Percentiles rank a stretch among this genome's conserved stretches.
These are phyloP conservation scores for Nasonia vitripennis DNA, from an alignment of 1,140 invertebrate species.

Conservation along the genomic window DNA sequence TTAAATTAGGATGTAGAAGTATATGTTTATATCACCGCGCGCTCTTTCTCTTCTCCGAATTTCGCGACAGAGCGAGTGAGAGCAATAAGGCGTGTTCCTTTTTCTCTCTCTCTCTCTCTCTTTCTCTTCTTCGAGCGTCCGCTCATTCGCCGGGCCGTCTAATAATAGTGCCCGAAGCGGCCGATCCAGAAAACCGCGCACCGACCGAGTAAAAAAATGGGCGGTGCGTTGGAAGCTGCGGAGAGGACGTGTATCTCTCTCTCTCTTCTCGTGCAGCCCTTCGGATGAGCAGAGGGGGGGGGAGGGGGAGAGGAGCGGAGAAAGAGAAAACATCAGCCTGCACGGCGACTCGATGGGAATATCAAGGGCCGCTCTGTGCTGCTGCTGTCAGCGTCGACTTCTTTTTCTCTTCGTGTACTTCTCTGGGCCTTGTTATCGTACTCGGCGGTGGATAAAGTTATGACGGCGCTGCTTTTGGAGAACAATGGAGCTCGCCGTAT, in stretches of 20 bases:
- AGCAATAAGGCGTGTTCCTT: neutral
- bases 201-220: slow-evolving; percentile 41
- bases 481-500: neutral
- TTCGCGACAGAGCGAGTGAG: neutral
- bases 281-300: neutral
- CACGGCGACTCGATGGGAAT: slow-evolving; percentile 67
- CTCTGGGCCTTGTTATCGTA: slow-evolving; percentile 41
- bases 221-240: slow-evolving; percentile 41
- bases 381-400: slow-evolving; percentile 53
- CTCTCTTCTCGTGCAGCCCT: neutral
- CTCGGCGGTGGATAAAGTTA: slow-evolving; percentile 26
- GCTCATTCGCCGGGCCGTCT: neutral
- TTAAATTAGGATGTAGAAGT: slow-evolving; percentile 20
- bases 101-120: neutral
- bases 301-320: neutral
- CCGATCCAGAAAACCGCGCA: slow-evolving; percentile 2
- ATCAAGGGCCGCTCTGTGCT: slow-evolving; percentile 57
- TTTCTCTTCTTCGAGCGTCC: neutral
- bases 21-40: neutral
- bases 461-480: neutral
- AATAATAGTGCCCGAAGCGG: neutral
- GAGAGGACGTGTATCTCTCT: slow-evolving; percentile 37
- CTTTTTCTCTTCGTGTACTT: slow-evolving; percentile 31
- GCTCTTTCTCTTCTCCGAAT: slow-evolving; percentile 2
- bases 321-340: slow-evolving; percentile 59